Evolutionary conservation across 2,888 invertebrate species (phyloP).

Genomic region (Drosophila mayaguana): DNA sequence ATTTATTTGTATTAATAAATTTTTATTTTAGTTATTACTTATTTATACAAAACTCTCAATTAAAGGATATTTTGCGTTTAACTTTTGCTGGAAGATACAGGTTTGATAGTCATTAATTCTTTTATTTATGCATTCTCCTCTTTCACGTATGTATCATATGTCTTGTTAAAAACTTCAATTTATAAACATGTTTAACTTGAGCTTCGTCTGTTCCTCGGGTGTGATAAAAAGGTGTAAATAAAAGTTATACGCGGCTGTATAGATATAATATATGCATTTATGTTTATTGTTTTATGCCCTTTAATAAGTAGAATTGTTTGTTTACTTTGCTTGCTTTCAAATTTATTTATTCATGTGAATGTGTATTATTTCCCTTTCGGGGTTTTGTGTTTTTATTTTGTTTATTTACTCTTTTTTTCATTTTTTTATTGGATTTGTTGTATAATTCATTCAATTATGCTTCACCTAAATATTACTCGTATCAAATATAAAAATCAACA

Average conservation of each 20-base stretch:
- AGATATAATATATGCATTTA: conserved; percentile 59
- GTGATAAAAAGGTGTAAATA: conserved; percentile 78
- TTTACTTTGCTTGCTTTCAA: conserved; percentile 52
- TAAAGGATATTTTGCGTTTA: conserved; percentile 64
- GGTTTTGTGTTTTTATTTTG: neutral
- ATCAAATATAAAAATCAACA: conserved; percentile 86
- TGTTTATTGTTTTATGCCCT: conserved; percentile 77
- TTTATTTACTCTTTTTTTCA: neutral
- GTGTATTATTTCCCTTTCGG: conserved; percentile 35
- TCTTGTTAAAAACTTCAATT: conserved; percentile 56
- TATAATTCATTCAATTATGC: conserved; percentile 81
- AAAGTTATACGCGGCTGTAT: conserved; percentile 61
- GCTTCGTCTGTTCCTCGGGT: conserved; percentile 5
- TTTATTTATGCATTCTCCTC: conserved; percentile 70
- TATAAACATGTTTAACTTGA: conserved; percentile 36
- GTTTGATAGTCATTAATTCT: conserved; percentile 85
- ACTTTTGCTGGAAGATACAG: conserved; percentile 84
- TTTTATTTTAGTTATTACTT: conserved; percentile 19
- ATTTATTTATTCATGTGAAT: conserved; percentile 54
- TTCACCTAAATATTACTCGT: conserved; percentile 84
- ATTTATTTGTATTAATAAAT: conserved; percentile 47
- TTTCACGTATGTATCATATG: conserved; percentile 42
- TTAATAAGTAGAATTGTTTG: conserved; percentile 54
- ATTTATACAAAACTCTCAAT: conserved; percentile 67
- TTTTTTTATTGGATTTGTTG: conserved; percentile 59